Percentiles rank a stretch among this genome's conserved stretches.
phyloP scores from a whole-genome alignment of 1,140 invertebrate species.

The Lepidurus apus region DNA sequence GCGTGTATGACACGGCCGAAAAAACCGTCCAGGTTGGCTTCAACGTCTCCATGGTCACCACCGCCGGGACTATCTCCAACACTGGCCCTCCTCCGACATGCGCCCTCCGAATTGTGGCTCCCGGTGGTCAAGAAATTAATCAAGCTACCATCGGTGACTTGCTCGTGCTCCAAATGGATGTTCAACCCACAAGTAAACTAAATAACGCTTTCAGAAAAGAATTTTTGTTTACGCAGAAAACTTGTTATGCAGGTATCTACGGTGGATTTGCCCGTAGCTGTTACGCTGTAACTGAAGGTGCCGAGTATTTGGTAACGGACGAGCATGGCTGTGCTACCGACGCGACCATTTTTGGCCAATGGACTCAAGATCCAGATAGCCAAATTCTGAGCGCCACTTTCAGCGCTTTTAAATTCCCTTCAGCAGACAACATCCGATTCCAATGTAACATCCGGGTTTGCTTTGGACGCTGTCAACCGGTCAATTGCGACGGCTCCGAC shows the following conservation, averaged over 20 bases:
- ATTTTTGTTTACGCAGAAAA: slow-evolving; percentile 28
- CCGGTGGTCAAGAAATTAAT: slow-evolving; percentile 77
- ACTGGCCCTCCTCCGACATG: slow-evolving; percentile 89
- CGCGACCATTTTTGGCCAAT: slow-evolving; percentile 85
- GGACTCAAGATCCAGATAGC: slow-evolving; percentile 77
- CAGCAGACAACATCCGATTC: slow-evolving; percentile 89
- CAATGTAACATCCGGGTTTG: slow-evolving; percentile 93
- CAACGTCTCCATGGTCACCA: slow-evolving; percentile 91
- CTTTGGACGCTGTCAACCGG: slow-evolving; percentile 90
- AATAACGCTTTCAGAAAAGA: slow-evolving; percentile 13
- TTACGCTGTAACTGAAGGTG: slow-evolving; percentile 84
- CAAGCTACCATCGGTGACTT: slow-evolving; percentile 89
- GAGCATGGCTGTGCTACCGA: slow-evolving; percentile 90
- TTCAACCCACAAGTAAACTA: slow-evolving; percentile 72
- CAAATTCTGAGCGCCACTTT: slow-evolving; percentile 78
- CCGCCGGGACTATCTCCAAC: slow-evolving; percentile 89
- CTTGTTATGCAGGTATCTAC: slow-evolving; percentile 65
- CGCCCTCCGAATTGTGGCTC: slow-evolving; percentile 83
- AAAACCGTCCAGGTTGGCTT: slow-evolving; percentile 88
- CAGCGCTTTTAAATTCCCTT: slow-evolving; percentile 94
- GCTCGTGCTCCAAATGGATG: slow-evolving; percentile 82
- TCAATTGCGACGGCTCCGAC: slow-evolving; percentile 84
- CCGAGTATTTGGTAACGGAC: slow-evolving; percentile 87
- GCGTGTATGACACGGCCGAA: slow-evolving; percentile 87
- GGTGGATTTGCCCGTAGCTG: slow-evolving; percentile 89